These are phyloP conservation scores for Laupala kohalensis DNA, from an alignment of 1,140 invertebrate species.

Conservation along the genomic window DNA sequence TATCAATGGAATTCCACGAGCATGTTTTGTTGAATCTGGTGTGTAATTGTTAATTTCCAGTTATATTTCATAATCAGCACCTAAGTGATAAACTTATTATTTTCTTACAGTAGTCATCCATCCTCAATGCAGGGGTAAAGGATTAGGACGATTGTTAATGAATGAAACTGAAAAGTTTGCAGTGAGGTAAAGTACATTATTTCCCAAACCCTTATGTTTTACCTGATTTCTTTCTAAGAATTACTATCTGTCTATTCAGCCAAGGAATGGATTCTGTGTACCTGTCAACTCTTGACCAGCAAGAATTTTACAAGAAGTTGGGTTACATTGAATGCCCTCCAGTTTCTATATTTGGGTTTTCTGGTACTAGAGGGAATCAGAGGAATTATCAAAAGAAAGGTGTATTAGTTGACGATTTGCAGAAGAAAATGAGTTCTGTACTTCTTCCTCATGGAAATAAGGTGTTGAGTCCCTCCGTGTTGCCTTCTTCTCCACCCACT, in stretches of 20 bases:
- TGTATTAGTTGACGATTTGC: no score
- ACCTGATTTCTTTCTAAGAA: background rate
- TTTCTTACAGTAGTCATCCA: constrained; percentile 50
- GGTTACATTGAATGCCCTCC: constrained; percentile 55
- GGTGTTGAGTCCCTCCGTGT: no score
- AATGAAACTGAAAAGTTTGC: constrained; percentile 52
- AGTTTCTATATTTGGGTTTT: constrained; percentile 46
- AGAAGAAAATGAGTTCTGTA: no score
- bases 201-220: background rate
- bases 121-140: constrained; percentile 49
- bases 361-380: constrained; percentile 8
- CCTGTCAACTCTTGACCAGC: constrained; percentile 61
- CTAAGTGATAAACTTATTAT: constrained; percentile 2
- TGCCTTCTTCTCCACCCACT: background rate
- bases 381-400: no score
- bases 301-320: constrained; percentile 60
- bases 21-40: constrained; percentile 59
- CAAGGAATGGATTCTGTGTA: constrained; percentile 48
- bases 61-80: background rate
- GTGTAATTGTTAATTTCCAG: constrained; percentile 7
- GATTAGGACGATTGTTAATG: constrained; percentile 56
- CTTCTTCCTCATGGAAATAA: no score
- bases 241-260: constrained; percentile 17
- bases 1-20: constrained; percentile 45
- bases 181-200: constrained; percentile 24